Percentiles rank a stretch among this genome's conserved stretches.
Conservation (phyloP, 2,888 invertebrate species). For the Dicycla oo region DNA sequence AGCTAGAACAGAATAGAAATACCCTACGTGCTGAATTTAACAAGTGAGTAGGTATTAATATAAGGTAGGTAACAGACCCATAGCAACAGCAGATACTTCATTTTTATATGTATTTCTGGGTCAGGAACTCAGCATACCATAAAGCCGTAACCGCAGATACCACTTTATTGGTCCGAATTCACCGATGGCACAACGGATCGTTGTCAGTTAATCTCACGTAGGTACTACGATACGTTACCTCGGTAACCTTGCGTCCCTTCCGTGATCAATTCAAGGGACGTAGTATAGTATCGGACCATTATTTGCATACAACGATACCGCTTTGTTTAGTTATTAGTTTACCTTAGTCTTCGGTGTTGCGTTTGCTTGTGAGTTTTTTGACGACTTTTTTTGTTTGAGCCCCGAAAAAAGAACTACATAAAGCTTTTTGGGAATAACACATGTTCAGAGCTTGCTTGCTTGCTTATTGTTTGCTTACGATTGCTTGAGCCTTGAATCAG, state of each 20-base stretch:
- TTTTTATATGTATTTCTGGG: slow-evolving; percentile 32
- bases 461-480: too few relatives aligned
- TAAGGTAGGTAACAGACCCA: too few relatives aligned
- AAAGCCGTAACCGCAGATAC: not conserved
- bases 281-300: slow-evolving; percentile 17
- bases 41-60: too few relatives aligned
- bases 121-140: slow-evolving; percentile 2
- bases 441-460: not conserved
- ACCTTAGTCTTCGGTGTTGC: not conserved
- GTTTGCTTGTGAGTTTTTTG: slow-evolving; percentile 18
- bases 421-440: not conserved
- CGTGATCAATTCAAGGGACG: slow-evolving; percentile 37
- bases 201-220: slow-evolving; percentile 25
- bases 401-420: not conserved
- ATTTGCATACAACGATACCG: slow-evolving; percentile 51
- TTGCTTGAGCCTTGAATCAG: too few relatives aligned
- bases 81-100: slow-evolving; percentile 37
- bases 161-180: not conserved
- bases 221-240: slow-evolving; percentile 19
- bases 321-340: slow-evolving; percentile 43
- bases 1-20: too few relatives aligned
- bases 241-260: slow-evolving; percentile 44
- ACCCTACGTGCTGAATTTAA: too few relatives aligned
- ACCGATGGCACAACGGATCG: not conserved
- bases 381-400: not conserved